Evolutionary conservation across 1,140 invertebrate genomes (phyloP), one percentile per base, ranked within the genome.

Genomic region (Monomorium pharaonis): DNA sequence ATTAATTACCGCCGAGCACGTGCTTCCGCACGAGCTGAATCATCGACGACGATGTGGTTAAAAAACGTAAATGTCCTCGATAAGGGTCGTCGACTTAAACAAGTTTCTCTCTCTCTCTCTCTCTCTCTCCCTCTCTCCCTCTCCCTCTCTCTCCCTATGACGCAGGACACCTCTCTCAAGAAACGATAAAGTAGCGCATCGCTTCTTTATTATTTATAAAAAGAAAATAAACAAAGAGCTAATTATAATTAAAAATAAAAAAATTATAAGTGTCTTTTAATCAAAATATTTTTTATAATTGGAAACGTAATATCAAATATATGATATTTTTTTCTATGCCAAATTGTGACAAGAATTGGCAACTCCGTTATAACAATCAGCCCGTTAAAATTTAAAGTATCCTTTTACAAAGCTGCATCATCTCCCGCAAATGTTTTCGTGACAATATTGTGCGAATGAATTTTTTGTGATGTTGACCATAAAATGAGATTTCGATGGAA

Each of bases 1-100:
- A 72, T 83, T 83, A 83, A 83, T 85, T 85, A 80, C 37, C 83
- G 58, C 42, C 30, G 58, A 84, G 74, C 81, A 78, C 60, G 83
- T 85, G 47, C 30, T 63, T 85, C 75, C 83, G 75, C 83, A 85
- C 83, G 60, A 84, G 56, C 27, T 84, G 74, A 85, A 80, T 63
- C 83, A 80, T 80, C 72, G 60, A 30, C 75, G 83, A 80, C 60
- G 44, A 42, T 56, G 83, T 85, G 75, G 62, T 77, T 85, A 83
- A 83, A 83, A 83, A 83, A 83, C 67, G 78, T 72, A 30, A 54
- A 30, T 81, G 78, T 83, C 67, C 78, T 69, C 78, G 78, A 74
- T 83, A 83, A 83, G 58, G 78, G 78, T 27, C 65, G 51, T 83
- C 78, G 78, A 60, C 78, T 83, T 60, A n/a, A 18, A 51, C 51